Evolutionary conservation across 2,797 vertebrate genomes (phyloP).

Genomic region (Poliocrania exsul): DNA sequence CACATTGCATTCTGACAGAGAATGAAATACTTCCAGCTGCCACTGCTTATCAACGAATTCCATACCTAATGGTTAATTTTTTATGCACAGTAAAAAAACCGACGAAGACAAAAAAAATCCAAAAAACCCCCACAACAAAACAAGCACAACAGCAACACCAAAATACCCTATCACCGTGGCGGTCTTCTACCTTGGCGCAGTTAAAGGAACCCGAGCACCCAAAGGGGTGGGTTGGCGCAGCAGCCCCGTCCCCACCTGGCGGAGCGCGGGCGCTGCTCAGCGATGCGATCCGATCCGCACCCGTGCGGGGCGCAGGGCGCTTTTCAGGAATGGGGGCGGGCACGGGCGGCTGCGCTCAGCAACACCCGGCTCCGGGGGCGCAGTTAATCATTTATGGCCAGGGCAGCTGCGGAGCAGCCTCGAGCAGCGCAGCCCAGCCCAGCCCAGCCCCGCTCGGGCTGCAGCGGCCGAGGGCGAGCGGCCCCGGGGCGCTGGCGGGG

Average conservation of each 20-base stretch:
- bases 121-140: not conserved
- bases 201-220: too few species aligned
- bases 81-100: not conserved
- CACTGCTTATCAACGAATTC: not conserved
- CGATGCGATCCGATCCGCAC: too few species aligned
- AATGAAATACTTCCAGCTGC: constrained; percentile 23
- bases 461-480: not conserved
- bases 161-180: fast-evolving
- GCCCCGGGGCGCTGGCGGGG: not conserved
- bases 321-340: not conserved
- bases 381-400: not conserved
- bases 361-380: not conserved
- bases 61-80: not conserved
- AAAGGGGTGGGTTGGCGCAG: too few species aligned
- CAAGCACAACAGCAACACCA: not conserved
- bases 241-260: too few species aligned
- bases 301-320: too few species aligned
- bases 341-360: not conserved
- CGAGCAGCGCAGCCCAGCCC: not conserved
- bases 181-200: not conserved
- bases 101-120: not conserved
- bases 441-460: not conserved
- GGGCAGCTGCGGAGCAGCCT: not conserved
- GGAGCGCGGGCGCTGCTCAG: too few species aligned
- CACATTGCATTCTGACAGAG: not conserved